A percentile compares a stretch with the other conserved stretches of the same genome.
These are phyloP conservation scores for Xerus rutilus DNA, from an alignment of 2,797 vertebrate species.

Conservation along the genomic window DNA sequence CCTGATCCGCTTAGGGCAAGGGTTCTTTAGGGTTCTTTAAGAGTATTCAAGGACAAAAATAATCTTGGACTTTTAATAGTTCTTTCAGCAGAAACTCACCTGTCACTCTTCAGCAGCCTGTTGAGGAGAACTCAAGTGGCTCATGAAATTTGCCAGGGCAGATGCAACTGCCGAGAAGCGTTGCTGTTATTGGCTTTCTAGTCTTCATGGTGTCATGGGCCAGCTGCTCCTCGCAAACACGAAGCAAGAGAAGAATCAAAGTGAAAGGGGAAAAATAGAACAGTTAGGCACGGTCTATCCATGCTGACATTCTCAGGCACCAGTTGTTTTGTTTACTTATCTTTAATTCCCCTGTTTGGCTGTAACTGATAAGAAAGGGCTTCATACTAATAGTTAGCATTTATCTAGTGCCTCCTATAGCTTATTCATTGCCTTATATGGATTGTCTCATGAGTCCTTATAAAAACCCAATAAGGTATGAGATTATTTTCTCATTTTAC, in stretches of 20 bases:
- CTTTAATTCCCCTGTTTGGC: background rate
- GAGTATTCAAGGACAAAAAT: conserved; percentile 11
- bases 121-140: background rate
- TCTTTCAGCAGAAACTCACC: background rate
- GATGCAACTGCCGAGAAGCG: background rate
- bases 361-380: background rate
- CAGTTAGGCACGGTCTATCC: background rate
- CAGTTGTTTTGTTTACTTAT: background rate
- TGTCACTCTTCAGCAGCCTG: background rate
- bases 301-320: background rate
- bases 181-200: background rate
- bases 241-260: background rate
- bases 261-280: background rate
- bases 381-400: background rate
- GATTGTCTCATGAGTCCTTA: background rate
- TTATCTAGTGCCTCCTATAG: background rate
- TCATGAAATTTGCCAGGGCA: background rate
- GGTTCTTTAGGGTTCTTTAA: conserved; percentile 62
- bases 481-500: background rate
- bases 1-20: background rate
- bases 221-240: background rate
- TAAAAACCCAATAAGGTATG: background rate
- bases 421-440: background rate
- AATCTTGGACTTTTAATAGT: conserved; percentile 53
- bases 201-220: background rate